Base-by-base conservation (phyloP, 2,797 vertebrate genomes). In the Euphonia xanthogaster region DNA sequence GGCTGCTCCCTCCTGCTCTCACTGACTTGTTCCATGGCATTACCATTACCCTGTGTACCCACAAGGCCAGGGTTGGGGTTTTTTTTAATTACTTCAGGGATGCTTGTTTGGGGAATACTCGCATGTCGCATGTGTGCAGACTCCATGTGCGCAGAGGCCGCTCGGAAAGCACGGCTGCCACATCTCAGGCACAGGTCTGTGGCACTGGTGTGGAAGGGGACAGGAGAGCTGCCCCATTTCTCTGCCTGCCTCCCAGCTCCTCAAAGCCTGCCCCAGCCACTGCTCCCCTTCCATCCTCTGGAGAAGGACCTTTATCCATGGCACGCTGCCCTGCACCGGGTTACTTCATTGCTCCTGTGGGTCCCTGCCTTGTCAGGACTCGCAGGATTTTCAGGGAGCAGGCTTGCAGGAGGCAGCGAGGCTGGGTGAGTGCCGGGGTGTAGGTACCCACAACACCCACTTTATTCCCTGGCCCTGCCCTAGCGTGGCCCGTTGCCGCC, bases 41-140 rank as follows among this genome's bases (percentile, higher is more conserved):
- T 76, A 37, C 54, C 30, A 0, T 87, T 73, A 14, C 63, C 47
- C 63, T 37, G 44, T 25, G 7, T 33, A 10, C 51, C 31, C 9
- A 19, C 10, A 17, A 53, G 76, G 83, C 65, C 84, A 27, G 70
- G 76, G 30, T 37, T 57, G 63, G 20, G 14, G 4, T 25, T 31
- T 68, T 67, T 40, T 65, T 16, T 5, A 58, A 83, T 60, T 17
- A 37, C 45, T 78, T 72, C 54, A 84, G 77, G 89, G 88, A 93
- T 57, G 66, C 70, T 72, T 27, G 54, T 86, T 92, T 53, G 58
- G 71, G 65, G 76, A 85, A 65, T 51, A 28, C 61, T 86, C 30
- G 76, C 86, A 79, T 89, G 87, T 89, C 63, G 91, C 83, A 95
- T 90, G 90, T 86, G 86, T 88, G 82, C 92, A 1, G 12, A 18